Conservation (phyloP, 2,113 vertebrate genomes). For the Phyllopteryx taeniolatus region DNA sequence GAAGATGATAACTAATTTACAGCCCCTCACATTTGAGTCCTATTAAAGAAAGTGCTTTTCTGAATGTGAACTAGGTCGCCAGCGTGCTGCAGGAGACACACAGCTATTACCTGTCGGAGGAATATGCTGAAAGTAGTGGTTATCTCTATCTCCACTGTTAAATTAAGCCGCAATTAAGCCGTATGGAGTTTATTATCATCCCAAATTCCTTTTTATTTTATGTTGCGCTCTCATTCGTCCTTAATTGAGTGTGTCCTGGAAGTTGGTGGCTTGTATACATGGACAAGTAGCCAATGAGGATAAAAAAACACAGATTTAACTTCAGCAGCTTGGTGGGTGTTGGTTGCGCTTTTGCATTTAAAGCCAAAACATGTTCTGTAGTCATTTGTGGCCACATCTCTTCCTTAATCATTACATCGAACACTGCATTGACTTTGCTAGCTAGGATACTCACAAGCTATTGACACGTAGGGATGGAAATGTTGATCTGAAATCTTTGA, state of each 20-base stretch:
- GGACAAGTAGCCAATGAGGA: constrained; percentile 43
- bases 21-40: constrained; percentile 22
- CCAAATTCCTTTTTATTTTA: constrained; percentile 31
- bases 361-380: not conserved
- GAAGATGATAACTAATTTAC: constrained; percentile 24
- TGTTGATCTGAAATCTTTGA: not conserved
- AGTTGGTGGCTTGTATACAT: constrained; percentile 34
- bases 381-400: not conserved
- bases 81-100: constrained; percentile 33
- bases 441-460: not conserved
- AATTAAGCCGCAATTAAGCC: constrained; percentile 52
- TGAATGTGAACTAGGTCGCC: constrained; percentile 55
- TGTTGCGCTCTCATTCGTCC: constrained; percentile 32
- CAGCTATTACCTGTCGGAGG: constrained; percentile 35
- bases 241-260: constrained; percentile 17
- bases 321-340: not conserved
- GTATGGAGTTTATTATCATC: constrained; percentile 43
- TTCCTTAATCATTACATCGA: not conserved
- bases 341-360: not conserved
- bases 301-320: constrained; percentile 15
- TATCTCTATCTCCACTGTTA: constrained; percentile 45
- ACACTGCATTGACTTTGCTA: not conserved
- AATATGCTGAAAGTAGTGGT: constrained; percentile 25
- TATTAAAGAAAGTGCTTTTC: constrained; percentile 53
- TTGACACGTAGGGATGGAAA: not conserved